Conservation (phyloP, 2,113 vertebrate species). For the Hystrix brachyura region DNA sequence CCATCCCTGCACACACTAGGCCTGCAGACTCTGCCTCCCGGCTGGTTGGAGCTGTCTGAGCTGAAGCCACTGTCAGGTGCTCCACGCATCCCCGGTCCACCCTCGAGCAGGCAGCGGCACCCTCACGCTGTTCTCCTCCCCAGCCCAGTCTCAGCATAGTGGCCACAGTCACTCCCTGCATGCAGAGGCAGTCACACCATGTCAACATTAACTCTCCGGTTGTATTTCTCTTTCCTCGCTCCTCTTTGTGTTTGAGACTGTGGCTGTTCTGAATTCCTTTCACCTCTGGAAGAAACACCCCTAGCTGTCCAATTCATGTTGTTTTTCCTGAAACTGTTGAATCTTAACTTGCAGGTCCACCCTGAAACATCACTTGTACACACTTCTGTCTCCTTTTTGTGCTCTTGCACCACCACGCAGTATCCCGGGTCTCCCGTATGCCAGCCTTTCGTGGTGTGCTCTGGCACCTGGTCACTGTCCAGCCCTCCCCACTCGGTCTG, state of each 20-base stretch:
- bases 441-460: rapidly evolving
- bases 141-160: neutral
- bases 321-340: neutral
- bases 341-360: neutral
- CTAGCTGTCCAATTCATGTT: neutral
- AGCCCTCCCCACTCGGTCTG: neutral
- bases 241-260: neutral
- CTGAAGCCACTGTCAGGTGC: rapidly evolving
- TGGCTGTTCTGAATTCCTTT: neutral
- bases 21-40: rapidly evolving
- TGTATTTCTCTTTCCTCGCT: neutral
- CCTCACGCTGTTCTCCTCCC: too few relatives aligned
- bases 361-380: neutral
- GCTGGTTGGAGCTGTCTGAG: neutral
- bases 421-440: rapidly evolving
- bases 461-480: too few relatives aligned
- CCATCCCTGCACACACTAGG: rapidly evolving
- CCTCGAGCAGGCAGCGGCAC: too few relatives aligned
- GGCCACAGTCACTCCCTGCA: neutral
- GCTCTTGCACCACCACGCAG: too few relatives aligned
- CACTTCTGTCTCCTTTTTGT: neutral
- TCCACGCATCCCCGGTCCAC: rapidly evolving
- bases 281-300: neutral
- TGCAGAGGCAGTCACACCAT: neutral
- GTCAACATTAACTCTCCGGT: neutral